Base-by-base conservation (phyloP, 1,140 invertebrate species). In the Bombus superbus region DNA sequence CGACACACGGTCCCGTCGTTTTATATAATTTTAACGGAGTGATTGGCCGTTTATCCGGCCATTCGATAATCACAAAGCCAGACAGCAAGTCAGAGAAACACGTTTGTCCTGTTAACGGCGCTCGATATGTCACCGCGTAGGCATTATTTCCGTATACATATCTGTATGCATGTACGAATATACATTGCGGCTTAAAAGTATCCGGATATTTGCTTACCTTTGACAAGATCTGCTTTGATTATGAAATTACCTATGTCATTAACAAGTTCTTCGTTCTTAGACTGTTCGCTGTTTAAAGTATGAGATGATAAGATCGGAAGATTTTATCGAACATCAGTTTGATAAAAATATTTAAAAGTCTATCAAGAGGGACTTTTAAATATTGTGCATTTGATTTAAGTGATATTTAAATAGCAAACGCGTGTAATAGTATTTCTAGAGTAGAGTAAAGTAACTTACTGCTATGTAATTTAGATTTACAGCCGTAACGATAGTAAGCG, bases 11-110 rank as follows among this genome's bases (percentile, higher is more conserved):
- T 25, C 38, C 25, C 32, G 44, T 69, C 75, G 75, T 84, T 84
- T 84, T 84, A 77, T 84, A 79, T 69, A 71, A 84, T 84, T 84
- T 84, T 78, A 53, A 84, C 75, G 75, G 71, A 79, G 47, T 68
- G 82, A 84, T 79, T 84, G 64, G 35, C 32, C 44, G 74, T 84
- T 84, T 35, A 79, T 84, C 66, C 82, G 53, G 22, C 44, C 22
- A 68, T 44, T 35, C 64, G 82, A 79, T 69, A 78, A 79, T 84
- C 64, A 53, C 47, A 69, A 78, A 84, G 66, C 82, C 64, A 32
- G 47, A 11, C n/a, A 44, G 25, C 42, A 47, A 82, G 44, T 75
- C 71, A 73, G 69, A 81, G 40, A 47, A 53, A 32, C 44, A 22
- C 73, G 73, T 83, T 77, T 83, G 62, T 68, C 35, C 32, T 22